phyloP scores from a whole-genome alignment of 2,888 invertebrate species.

The Megalurothrips usitatus region DNA sequence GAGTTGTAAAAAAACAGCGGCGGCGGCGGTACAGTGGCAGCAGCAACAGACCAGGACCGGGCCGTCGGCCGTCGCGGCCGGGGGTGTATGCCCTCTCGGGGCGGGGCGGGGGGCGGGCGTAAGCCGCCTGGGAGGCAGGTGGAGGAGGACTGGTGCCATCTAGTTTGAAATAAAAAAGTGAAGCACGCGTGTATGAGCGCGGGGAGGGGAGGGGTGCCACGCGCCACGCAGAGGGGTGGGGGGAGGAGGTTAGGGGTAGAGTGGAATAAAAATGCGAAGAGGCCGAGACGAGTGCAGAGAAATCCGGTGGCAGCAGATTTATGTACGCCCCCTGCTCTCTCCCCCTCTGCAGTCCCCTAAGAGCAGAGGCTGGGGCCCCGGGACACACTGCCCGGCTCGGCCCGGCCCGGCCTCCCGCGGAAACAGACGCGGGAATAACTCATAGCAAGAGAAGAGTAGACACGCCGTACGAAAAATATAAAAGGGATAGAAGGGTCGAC shows the following conservation, averaged over 20 bases:
- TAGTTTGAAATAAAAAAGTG: constrained; percentile 10
- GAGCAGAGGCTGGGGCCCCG: constrained; percentile 12
- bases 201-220: background rate
- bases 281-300: background rate
- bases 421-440: constrained; percentile 19
- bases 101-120: background rate
- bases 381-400: background rate
- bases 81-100: constrained; percentile 16
- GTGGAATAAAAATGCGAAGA: constrained; percentile 16
- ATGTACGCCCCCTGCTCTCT: background rate
- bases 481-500: constrained; percentile 10
- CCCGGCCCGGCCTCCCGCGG: background rate
- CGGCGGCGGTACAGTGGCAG: background rate
- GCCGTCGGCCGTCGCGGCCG: too few relatives aligned
- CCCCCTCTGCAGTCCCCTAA: background rate
- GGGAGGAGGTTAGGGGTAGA: background rate
- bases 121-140: background rate
- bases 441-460: constrained; percentile 22
- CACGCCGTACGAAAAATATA: constrained; percentile 26
- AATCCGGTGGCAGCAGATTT: background rate
- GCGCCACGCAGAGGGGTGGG: background rate
- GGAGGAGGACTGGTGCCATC: background rate
- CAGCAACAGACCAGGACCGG: too few relatives aligned
- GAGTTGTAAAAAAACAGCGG: constrained; percentile 16
- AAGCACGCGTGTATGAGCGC: background rate